Percentiles rank a stretch among this genome's conserved stretches.
Evolutionary conservation across 2,797 vertebrate genomes (phyloP).

Genomic region (Clamator glandarius): DNA sequence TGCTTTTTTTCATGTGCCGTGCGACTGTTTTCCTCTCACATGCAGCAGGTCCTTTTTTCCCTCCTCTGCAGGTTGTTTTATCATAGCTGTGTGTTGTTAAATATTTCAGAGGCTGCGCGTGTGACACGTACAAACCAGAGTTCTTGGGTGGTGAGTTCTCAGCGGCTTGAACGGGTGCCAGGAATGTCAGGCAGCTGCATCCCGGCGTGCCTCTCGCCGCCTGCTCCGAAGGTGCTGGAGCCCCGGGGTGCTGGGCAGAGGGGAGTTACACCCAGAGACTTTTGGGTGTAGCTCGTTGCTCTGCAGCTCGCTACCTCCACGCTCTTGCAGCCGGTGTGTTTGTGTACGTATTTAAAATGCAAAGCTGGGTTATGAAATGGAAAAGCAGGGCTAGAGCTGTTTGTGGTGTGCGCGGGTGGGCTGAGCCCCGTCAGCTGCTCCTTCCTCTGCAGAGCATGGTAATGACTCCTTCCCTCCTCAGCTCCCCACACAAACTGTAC

Average conservation of each 20-base stretch:
- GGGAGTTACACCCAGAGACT: neutral
- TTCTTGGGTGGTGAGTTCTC: conserved; percentile 51
- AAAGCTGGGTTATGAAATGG: neutral
- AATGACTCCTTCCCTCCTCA: neutral
- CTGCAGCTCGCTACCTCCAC: neutral
- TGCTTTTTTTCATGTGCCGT: neutral
- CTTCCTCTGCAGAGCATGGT: neutral
- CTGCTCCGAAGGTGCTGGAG: neutral
- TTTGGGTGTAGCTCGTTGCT: neutral
- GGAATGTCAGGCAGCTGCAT: neutral
- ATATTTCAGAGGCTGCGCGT: neutral
- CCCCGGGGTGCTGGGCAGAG: neutral
- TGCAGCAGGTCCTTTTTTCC: neutral
- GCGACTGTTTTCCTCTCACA: neutral
- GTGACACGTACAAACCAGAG: conserved; percentile 32
- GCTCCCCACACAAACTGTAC: neutral
- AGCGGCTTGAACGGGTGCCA: conserved; percentile 1
- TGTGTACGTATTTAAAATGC: neutral
- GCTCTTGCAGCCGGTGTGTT: neutral
- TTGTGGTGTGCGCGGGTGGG: neutral
- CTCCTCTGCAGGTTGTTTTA: neutral
- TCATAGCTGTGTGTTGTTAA: neutral
- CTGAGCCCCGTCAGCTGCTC: neutral
- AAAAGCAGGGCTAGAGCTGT: neutral
- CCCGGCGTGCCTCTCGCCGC: neutral